Evolutionary conservation across 2,888 invertebrate species (phyloP).

Genomic region (Thymelicus sylvestris): DNA sequence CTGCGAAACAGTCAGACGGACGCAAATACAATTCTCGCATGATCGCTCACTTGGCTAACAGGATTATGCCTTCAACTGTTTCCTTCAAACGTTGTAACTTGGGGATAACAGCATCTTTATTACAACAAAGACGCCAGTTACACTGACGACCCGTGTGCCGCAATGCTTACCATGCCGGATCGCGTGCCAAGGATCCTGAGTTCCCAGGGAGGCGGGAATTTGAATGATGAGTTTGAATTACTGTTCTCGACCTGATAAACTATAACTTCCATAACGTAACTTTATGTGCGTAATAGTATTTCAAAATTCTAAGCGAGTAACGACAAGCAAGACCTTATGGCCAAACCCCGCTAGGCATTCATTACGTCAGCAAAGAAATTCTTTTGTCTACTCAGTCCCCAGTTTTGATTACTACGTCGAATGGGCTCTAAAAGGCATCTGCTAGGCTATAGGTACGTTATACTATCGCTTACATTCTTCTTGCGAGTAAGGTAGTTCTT

Average conservation of each 20-base stretch:
- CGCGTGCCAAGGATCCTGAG: too few species aligned
- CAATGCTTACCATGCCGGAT: too few species aligned
- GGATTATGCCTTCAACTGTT: conserved; percentile 5
- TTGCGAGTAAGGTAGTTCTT: too few species aligned
- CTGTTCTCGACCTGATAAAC: too few species aligned
- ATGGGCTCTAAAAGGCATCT: conserved; percentile 12
- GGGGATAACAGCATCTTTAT: not conserved
- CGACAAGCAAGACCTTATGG: conserved; percentile 12
- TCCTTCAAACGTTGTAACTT: not conserved
- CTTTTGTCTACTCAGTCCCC: conserved; percentile 25
- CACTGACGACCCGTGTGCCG: too few species aligned
- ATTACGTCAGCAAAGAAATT: conserved; percentile 22
- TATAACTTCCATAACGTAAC: too few species aligned
- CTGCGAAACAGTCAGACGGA: conserved; percentile 3
- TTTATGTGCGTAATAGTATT: not conserved
- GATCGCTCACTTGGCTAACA: conserved; percentile 25
- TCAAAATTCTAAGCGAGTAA: conserved; percentile 6
- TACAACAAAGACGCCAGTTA: not conserved
- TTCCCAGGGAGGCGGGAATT: too few species aligned
- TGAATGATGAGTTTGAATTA: too few species aligned
- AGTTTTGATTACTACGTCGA: conserved; percentile 31
- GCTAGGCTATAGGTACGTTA: not conserved
- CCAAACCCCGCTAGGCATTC: conserved; percentile 1
- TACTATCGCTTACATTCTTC: not conserved
- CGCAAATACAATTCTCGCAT: conserved; percentile 4